Conservation (phyloP, 2,888 invertebrate genomes). For the Erebia ligea region DNA sequence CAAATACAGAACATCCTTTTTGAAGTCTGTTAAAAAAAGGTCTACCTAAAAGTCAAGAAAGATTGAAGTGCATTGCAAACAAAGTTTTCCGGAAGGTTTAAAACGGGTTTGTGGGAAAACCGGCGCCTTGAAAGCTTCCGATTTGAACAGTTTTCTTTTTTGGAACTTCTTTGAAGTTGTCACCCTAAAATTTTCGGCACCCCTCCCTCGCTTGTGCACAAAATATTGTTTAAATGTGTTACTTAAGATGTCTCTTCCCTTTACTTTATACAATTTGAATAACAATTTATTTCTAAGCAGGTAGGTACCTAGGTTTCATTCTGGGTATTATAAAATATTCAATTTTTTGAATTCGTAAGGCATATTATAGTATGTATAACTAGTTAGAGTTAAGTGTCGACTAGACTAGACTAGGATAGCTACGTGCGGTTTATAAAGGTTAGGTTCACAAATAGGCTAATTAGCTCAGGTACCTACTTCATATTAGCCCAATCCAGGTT, state of each 20-base stretch:
- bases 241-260: conserved; percentile 24
- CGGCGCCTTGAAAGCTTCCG: conserved; percentile 55
- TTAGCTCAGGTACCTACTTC: too few species aligned
- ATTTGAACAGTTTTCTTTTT: conserved; percentile 54
- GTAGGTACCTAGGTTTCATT: too few species aligned
- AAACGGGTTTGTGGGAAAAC: conserved; percentile 42
- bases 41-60: conserved; percentile 37
- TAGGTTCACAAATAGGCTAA: too few species aligned
- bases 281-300: conserved; percentile 15
- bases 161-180: conserved; percentile 62
- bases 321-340: background rate
- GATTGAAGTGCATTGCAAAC: conserved; percentile 36
- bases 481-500: too few species aligned
- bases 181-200: conserved; percentile 36
- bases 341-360: too few species aligned
- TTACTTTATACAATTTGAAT: background rate
- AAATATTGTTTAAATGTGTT: conserved; percentile 39
- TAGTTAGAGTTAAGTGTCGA: too few species aligned
- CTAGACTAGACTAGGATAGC: too few species aligned
- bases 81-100: conserved; percentile 38
- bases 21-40: conserved; percentile 11
- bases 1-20: too few species aligned
- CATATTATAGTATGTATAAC: too few species aligned
- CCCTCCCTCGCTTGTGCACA: conserved; percentile 28
- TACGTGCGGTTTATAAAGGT: too few species aligned